A percentile compares a stretch with the other conserved stretches of the same genome.
Conservation (phyloP, 92 coral and sea anemone species). For the Umimayanthus chanpuru region DNA sequence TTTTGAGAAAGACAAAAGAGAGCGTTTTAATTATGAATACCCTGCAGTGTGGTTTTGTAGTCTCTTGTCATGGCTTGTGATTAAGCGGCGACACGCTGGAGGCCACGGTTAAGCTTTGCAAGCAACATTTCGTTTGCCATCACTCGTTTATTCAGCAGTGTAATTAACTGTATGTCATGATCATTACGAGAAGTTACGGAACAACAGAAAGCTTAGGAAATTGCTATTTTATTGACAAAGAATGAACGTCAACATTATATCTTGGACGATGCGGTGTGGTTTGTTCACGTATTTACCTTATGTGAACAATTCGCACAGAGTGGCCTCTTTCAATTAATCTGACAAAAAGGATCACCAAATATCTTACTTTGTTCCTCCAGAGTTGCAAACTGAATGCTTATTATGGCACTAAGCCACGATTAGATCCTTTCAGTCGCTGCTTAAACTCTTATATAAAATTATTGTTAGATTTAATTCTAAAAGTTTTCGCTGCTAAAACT, state of each 20-base stretch:
- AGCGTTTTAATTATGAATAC: conserved; percentile 15
- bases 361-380: too few species aligned
- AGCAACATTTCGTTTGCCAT: neutral
- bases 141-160: neutral
- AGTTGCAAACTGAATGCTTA: too few species aligned
- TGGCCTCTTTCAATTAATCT: neutral
- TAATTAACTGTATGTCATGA: neutral
- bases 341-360: too few species aligned
- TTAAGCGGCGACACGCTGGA: conserved; percentile 28
- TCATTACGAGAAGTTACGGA: neutral
- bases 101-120: neutral
- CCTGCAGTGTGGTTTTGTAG: conserved; percentile 16
- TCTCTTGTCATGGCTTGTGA: neutral
- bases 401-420: too few species aligned
- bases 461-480: too few species aligned
- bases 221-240: neutral
- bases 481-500: too few species aligned
- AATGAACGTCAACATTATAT: neutral
- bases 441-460: too few species aligned
- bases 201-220: neutral
- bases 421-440: too few species aligned
- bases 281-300: neutral
- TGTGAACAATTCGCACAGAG: neutral
- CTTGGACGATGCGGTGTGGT: neutral
- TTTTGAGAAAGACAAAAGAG: conserved; percentile 21